Percentiles rank a stretch among this genome's conserved stretches.
Evolutionary conservation across 1,140 invertebrate species (phyloP).

Genomic region (Atta texana): DNA sequence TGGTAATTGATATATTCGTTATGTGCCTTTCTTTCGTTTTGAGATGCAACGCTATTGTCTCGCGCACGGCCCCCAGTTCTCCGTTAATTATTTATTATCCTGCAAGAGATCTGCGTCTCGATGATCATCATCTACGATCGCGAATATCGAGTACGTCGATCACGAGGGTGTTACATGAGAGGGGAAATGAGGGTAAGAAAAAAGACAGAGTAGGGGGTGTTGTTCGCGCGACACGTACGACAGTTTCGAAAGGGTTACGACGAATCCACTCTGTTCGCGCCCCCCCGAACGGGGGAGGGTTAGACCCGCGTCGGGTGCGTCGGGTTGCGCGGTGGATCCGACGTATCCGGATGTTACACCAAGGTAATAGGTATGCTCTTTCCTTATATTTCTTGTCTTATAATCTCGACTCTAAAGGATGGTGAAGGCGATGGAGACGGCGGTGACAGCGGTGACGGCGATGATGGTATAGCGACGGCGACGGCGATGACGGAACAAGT

Average conservation of each 20-base stretch:
- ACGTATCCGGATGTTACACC: slow-evolving; percentile 31
- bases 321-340: slow-evolving; percentile 24
- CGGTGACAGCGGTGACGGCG: background rate
- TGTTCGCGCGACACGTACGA: slow-evolving; percentile 42
- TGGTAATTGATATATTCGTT: background rate
- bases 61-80: background rate
- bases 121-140: slow-evolving; percentile 14
- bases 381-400: background rate
- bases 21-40: background rate
- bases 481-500: slow-evolving; percentile 34
- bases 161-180: background rate
- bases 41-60: background rate
- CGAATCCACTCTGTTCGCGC: slow-evolving; percentile 55
- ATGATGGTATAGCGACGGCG: no score
- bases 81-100: slow-evolving; percentile 11
- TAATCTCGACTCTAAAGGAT: background rate
- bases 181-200: background rate
- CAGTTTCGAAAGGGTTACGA: slow-evolving; percentile 27
- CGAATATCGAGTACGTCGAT: background rate
- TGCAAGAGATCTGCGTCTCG: background rate
- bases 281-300: slow-evolving; percentile 29
- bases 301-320: slow-evolving; percentile 43
- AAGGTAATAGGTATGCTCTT: background rate
- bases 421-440: no score
- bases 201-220: background rate